Evolutionary conservation across 2,888 invertebrate genomes (phyloP), one percentile per base, ranked within the genome.

Genomic region (Catotricha subobsoleta): DNA sequence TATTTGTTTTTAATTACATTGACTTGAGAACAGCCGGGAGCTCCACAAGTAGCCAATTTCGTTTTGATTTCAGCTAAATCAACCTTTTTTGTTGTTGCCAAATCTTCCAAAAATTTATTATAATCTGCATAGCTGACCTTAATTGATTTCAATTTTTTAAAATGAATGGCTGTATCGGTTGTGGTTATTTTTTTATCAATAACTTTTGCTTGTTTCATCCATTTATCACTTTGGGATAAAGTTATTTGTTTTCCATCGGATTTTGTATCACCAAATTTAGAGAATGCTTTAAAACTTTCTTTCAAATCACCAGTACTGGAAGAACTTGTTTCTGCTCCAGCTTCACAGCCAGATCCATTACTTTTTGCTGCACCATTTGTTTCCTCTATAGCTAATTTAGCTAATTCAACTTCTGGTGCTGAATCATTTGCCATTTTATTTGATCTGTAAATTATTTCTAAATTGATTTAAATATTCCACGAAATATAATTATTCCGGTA

Each of bases 131-230:
- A 64, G 2, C 71, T 69, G 16, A 87, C 69, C 58, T 87, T 87
- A 58, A 76, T 66, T 36, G 72, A 77, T 72, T 87, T 88, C 50
- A 87, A 73, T 57, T 87, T 87, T 57, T 86, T 87, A 61, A 88
- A 90, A 57, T 79, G 76, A 47, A 90, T 87, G 34, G 81, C 78
- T 0, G 78, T 79, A 51, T 80, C 79, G 1, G 76, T 77, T 1
- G 78, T 77, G 1, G 74, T 73, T 35, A 77, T 67, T 48, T 70
- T 72, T 54, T 74, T 76, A 10, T 71, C 52, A 38, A 73, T 64
- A 15, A 80, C 69, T 48, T 71, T 70, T 0, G 78, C 77, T 51
- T 80, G 77, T 52, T 76, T 78, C 66, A 80, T 69, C 79, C 79
- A 80, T 56, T 79, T 79, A 57, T 80, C 79, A 48, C 72, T 69